phyloP scores from a whole-genome alignment of 2,113 vertebrate species.

The Nesoenas mayeri region DNA sequence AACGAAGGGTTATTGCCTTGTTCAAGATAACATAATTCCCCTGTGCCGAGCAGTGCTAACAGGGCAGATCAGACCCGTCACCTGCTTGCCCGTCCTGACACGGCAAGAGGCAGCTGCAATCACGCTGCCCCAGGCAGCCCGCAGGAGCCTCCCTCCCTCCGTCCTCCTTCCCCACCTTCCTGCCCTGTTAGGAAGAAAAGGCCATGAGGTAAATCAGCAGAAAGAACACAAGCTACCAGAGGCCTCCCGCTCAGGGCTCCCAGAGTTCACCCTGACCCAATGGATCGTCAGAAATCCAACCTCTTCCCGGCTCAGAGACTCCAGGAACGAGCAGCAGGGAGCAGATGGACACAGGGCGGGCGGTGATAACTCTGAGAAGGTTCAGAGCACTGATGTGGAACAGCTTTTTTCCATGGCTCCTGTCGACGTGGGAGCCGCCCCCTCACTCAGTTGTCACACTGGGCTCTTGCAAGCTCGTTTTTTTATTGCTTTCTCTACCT shows the following conservation, averaged over 20 bases:
- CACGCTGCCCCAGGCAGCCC: not conserved
- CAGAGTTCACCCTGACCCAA: not conserved
- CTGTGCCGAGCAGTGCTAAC: not conserved
- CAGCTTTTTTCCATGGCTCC: not conserved
- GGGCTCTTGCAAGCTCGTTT: not conserved
- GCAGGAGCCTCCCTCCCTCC: not conserved
- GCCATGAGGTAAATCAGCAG: not conserved
- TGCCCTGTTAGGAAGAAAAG: not conserved
- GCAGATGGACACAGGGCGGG: not conserved
- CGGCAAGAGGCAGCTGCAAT: not conserved
- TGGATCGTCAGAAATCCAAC: not conserved
- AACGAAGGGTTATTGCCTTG: constrained; percentile 5
- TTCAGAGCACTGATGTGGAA: not conserved
- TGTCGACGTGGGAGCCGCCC: not conserved
- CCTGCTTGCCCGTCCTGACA: not conserved
- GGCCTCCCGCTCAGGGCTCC: not conserved
- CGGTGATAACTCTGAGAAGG: not conserved
- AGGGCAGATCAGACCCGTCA: not conserved
- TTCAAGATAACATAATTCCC: not conserved
- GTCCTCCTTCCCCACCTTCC: not conserved
- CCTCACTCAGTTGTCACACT: not conserved
- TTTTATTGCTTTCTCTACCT: not conserved
- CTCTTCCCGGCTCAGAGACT: not conserved
- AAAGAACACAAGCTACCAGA: not conserved
- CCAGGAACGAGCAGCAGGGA: not conserved